These are phyloP conservation scores for Callaeas wilsoni DNA, from an alignment of 2,113 vertebrate genomes.

Conservation along the genomic window DNA sequence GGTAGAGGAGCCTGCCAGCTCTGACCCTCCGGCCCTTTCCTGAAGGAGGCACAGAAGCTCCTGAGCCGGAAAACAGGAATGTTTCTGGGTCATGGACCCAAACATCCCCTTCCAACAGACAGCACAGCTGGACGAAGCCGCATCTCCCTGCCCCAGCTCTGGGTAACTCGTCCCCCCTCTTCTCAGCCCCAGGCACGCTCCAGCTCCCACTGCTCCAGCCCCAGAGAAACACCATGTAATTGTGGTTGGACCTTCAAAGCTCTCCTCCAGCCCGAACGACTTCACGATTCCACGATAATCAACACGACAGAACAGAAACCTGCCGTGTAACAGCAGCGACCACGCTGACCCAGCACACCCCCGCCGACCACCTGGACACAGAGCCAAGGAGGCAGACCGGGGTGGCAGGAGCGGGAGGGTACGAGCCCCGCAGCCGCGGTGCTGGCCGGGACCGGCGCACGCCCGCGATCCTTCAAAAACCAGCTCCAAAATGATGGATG, in stretches of 20 bases:
- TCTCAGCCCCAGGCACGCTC: background rate
- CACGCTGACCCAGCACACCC: background rate
- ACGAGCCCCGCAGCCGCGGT: background rate
- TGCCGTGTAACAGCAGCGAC: rapidly evolving
- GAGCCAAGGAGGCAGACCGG: background rate
- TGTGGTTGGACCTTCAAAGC: background rate
- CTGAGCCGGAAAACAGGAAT: background rate
- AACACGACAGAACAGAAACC: background rate
- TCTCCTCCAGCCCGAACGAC: background rate
- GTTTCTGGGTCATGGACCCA: background rate
- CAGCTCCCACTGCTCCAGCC: no score
- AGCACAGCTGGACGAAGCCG: background rate
- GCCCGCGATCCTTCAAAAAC: background rate
- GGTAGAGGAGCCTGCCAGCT: background rate
- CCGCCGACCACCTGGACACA: rapidly evolving
- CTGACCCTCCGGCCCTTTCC: rapidly evolving
- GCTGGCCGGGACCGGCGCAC: background rate
- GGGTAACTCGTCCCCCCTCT: background rate
- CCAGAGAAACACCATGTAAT: background rate
- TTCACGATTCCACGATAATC: background rate
- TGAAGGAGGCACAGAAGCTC: background rate
- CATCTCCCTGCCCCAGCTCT: background rate
- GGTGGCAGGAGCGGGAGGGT: background rate
- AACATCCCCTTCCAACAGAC: background rate
- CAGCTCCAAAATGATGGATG: background rate